phyloP scores from a whole-genome alignment of 1,140 invertebrate species.

The Scaptomyza graminum region DNA sequence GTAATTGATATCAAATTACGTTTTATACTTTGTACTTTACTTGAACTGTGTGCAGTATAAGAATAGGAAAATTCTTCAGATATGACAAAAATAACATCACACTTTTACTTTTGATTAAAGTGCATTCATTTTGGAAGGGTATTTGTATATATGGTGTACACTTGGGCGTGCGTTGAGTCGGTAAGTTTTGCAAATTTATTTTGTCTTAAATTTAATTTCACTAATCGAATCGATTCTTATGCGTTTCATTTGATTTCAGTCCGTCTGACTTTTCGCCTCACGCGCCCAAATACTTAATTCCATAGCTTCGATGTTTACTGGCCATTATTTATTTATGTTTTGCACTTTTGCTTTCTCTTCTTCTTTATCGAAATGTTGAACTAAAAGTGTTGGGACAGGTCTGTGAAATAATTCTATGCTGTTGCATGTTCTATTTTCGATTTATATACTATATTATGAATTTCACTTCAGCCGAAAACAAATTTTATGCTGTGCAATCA shows the following conservation, averaged over 20 bases:
- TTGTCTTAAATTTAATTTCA: conserved; percentile 80
- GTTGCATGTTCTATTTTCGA: conserved; percentile 3
- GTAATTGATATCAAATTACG: too few relatives aligned
- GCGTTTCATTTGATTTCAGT: conserved; percentile 74
- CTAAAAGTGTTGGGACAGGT: conserved; percentile 28
- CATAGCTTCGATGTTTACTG: conserved; percentile 27
- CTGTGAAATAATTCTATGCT: conserved; percentile 4
- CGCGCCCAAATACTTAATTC: conserved; percentile 29
- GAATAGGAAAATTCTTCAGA: too few relatives aligned
- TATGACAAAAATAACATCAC: too few relatives aligned
- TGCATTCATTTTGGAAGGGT: neutral
- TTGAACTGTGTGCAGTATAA: too few relatives aligned
- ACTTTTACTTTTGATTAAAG: too few relatives aligned
- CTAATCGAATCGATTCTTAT: conserved; percentile 81
- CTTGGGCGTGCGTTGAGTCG: conserved; percentile 68
- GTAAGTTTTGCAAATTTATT: conserved; percentile 78
- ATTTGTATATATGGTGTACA: conserved; percentile 65
- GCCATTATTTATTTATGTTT: conserved; percentile 29
- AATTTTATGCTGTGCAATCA: neutral
- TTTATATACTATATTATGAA: neutral
- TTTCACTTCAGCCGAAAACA: neutral
- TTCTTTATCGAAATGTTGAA: neutral
- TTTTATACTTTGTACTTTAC: too few relatives aligned
- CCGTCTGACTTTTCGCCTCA: conserved; percentile 61
- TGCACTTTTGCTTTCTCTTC: neutral